Conservation (phyloP, 2,888 invertebrate species). For the Diachrysia chrysitis region DNA sequence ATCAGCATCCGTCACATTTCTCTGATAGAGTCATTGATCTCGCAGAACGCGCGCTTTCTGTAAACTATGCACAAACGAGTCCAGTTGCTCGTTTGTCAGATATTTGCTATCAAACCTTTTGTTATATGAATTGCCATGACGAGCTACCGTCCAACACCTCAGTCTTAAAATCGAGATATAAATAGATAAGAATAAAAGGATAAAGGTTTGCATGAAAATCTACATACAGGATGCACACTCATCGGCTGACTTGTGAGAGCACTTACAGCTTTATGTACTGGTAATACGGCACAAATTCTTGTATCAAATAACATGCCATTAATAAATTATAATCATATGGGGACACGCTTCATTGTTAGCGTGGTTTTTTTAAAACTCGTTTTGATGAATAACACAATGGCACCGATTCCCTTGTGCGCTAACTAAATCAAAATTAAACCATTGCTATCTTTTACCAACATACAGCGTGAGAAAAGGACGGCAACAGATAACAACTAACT, state of each 20-base stretch:
- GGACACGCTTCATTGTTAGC: conserved; percentile 26
- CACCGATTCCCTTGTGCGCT: too few species aligned
- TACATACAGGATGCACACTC: conserved; percentile 43
- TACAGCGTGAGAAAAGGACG: too few species aligned
- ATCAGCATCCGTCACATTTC: conserved; percentile 54
- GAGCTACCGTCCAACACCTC: conserved; percentile 11
- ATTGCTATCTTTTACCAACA: too few species aligned
- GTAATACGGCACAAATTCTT: conserved; percentile 41
- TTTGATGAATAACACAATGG: background rate
- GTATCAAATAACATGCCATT: conserved; percentile 20
- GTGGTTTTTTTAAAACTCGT: background rate
- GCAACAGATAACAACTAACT: too few species aligned
- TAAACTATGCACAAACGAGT: background rate
- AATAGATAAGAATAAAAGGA: conserved; percentile 42
- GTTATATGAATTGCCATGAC: conserved; percentile 7
- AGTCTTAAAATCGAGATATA: conserved; percentile 26
- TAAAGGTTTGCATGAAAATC: conserved; percentile 49
- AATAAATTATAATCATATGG: conserved; percentile 27
- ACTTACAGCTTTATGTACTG: conserved; percentile 34
- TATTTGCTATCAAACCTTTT: background rate
- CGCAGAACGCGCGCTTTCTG: conserved; percentile 35
- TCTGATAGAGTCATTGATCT: conserved; percentile 54
- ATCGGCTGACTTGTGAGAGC: conserved; percentile 30
- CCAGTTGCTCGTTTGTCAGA: background rate
- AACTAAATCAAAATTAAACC: too few species aligned